Percentiles rank a stretch among this genome's conserved stretches.
Evolutionary conservation across 1,140 invertebrate genomes (phyloP).

Genomic region (Drosophila novamexicana): DNA sequence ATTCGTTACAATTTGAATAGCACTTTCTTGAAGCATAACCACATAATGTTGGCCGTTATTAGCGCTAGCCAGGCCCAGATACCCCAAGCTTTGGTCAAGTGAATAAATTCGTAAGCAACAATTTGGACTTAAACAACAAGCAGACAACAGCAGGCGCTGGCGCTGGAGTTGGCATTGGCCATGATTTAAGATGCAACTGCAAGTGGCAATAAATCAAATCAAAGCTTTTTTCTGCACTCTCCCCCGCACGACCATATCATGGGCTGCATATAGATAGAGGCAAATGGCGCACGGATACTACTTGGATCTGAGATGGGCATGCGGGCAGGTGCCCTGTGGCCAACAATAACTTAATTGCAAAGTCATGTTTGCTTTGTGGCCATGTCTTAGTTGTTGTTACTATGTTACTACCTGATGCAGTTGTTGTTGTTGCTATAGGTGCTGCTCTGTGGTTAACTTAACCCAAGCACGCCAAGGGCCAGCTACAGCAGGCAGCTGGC

Average conservation of each 20-base stretch:
- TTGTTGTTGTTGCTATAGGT: conserved; percentile 29
- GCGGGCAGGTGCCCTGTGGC: conserved; percentile 47
- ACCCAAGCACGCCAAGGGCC: conserved; percentile 24
- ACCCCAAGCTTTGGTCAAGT: conserved; percentile 4
- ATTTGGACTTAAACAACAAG: conserved; percentile 61
- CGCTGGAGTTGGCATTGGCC: conserved; percentile 16
- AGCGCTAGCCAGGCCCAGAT: conserved; percentile 9
- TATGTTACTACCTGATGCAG: conserved; percentile 58
- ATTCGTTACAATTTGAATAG: conserved; percentile 67
- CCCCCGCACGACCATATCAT: not conserved
- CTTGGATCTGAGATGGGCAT: not conserved
- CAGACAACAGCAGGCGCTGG: conserved; percentile 18
- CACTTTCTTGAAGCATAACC: conserved; percentile 39
- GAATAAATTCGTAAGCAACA: conserved; percentile 58
- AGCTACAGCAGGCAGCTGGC: conserved; percentile 10
- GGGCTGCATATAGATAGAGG: no score
- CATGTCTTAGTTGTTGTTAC: conserved; percentile 22
- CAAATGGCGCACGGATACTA: no score
- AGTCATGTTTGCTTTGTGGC: conserved; percentile 78
- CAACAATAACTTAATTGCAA: conserved; percentile 81
- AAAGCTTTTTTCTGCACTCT: conserved; percentile 34
- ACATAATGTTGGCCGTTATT: conserved; percentile 48
- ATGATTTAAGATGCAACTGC: conserved; percentile 70
- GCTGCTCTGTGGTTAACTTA: conserved; percentile 49
- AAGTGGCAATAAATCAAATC: conserved; percentile 70